These are phyloP conservation scores for Brachionus rubens DNA, from an alignment of 1,140 invertebrate genomes.

Conservation along the genomic window DNA sequence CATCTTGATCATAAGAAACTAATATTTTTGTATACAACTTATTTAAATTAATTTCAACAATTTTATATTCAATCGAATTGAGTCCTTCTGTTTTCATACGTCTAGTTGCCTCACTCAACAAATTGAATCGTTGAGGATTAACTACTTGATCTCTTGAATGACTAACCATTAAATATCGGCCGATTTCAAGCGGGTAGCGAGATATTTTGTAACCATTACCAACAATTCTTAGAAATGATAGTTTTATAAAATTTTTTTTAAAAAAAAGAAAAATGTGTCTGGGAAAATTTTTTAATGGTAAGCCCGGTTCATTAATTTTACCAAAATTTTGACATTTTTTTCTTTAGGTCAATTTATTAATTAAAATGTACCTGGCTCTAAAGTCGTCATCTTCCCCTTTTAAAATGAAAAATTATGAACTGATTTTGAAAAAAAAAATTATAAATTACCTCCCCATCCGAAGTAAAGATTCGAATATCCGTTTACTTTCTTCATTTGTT, in stretches of 20 bases:
- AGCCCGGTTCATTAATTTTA: too few relatives aligned
- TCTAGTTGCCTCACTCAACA: background rate
- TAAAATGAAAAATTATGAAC: background rate
- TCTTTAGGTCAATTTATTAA: background rate
- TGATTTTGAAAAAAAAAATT: background rate
- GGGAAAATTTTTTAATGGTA: too few relatives aligned
- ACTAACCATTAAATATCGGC: slow-evolving; percentile 15
- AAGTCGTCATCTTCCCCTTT: slow-evolving; percentile 41
- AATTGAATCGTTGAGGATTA: slow-evolving; percentile 15
- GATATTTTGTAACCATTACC: background rate
- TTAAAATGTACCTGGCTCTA: background rate
- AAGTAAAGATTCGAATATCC: slow-evolving; percentile 46
- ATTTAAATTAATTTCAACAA: slow-evolving; percentile 50
- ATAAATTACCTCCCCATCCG: slow-evolving; percentile 48
- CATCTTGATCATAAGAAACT: slow-evolving; percentile 7
- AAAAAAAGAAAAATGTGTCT: too few relatives aligned
- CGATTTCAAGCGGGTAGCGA: slow-evolving; percentile 33
- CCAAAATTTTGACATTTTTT: too few relatives aligned
- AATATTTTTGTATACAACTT: slow-evolving; percentile 46
- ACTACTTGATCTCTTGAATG: slow-evolving; percentile 17
- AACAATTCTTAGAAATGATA: slow-evolving; percentile 4
- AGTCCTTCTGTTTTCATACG: slow-evolving; percentile 54
- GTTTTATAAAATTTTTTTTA: background rate
- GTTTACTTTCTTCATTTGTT: slow-evolving; percentile 45
- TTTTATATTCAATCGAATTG: slow-evolving; percentile 57